Evolutionary conservation across 35 echinoderm and acorn worm species (phyloP).

Genomic region (Lytechinus variegatus): DNA sequence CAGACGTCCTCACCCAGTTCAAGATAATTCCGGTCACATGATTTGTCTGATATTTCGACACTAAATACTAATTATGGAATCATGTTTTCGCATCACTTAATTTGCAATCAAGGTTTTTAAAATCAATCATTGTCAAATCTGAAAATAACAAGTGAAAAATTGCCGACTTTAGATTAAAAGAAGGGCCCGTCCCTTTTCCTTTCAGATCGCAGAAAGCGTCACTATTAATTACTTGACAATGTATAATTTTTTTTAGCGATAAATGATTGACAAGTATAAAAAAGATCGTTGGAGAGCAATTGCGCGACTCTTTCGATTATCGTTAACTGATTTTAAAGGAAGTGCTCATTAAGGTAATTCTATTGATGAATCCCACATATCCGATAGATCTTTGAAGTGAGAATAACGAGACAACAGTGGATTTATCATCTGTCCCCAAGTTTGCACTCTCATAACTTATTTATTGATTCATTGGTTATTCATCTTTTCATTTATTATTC

Average conservation of each 20-base stretch:
- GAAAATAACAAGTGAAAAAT: not conserved
- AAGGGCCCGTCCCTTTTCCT: too few species aligned
- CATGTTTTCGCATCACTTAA: not conserved
- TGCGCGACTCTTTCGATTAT: not conserved
- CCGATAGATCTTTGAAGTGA: not conserved
- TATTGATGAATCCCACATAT: not conserved
- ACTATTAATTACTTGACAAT: too few species aligned
- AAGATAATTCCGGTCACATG: too few species aligned
- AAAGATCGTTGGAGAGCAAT: not conserved
- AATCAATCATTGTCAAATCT: not conserved
- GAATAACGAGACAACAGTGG: not conserved
- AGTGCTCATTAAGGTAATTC: not conserved
- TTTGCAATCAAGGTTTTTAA: not conserved
- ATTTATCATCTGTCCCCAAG: too few species aligned
- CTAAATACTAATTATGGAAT: not conserved
- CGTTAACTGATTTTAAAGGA: not conserved
- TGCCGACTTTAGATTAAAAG: too few species aligned
- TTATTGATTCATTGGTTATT: too few species aligned
- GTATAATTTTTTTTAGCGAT: too few species aligned
- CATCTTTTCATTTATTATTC: too few species aligned
- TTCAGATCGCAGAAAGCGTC: too few species aligned
- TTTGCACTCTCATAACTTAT: too few species aligned
- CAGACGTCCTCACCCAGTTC: too few species aligned
- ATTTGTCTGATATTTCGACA: too few species aligned
- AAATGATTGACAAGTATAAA: not conserved